Evolutionary conservation across 1,140 invertebrate genomes (phyloP), one percentile per base, ranked within the genome.

Genomic region (Zaprionus tsacasi): DNA sequence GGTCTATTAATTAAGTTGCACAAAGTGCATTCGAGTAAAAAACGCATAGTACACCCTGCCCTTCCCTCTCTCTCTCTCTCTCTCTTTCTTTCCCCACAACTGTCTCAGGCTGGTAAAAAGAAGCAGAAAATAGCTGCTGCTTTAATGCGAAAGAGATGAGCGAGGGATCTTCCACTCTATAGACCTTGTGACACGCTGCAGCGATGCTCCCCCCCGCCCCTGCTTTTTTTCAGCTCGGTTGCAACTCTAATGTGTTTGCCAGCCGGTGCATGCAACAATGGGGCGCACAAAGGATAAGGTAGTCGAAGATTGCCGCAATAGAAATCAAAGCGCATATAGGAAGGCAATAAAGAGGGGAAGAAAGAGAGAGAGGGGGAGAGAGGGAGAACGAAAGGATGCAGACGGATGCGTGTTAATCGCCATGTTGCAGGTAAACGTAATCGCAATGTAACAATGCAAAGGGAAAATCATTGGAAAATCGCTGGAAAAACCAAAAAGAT

Each of bases 211-310:
- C 33, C 67, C 21, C 33, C n/a, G n/a, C 12, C 15, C 12, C 6
- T 52, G n/a, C n/a, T 70, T 43, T 25, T 17, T 35, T 70, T 45
- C 56, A 59, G 56, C 63, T 43, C 61, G 54, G 55, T 64, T 76
- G 75, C 64, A 68, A 64, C 40, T 69, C 66, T 75, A 78, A 78
- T 78, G 76, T 75, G 71, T 78, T 69, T 70, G 66, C 76, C 70
- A 78, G 76, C 55, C 76, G 76, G 76, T 78, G 76, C 71, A 78
- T 74, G 66, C 65, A 74, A 78, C 76, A 78, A 78, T 77, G 75
- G 17, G 75, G 17, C 56, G 17, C 56, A 73, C 75, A 77, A 77
- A 73, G 64, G 70, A 69, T 71, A 70, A 30, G 27, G 33, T 35
- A 67, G 52, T 73, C 21, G 21, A 21, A 27, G 52, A 75, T 65